Base-by-base conservation (phyloP, 2,797 vertebrate species). In the Sebastes hopkinsi region DNA sequence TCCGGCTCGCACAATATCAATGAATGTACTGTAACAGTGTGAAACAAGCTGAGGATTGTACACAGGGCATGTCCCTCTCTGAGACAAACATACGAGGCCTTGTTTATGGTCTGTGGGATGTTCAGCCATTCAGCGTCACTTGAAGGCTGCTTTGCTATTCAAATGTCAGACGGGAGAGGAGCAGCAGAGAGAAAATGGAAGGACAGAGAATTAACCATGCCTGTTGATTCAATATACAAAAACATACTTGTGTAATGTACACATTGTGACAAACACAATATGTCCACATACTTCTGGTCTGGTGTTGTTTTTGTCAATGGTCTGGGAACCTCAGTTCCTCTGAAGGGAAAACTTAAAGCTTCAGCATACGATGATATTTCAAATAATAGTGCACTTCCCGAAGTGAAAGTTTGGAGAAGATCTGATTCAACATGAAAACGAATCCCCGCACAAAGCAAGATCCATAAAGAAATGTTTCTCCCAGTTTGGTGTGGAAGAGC, bases 61-160 rank as follows among this genome's bases (percentile, higher is more conserved):
- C 67, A 60, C 76, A 38, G 79, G 75, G 56, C 72, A 73, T 69
- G 70, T 76, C 73, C 46, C 42, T 81, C 78, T 79, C 14, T 52
- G 82, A 42, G 72, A 85, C 74, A 88, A 87, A 92, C 89, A 94
- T 87, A 89, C 62, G 12, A 62, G 22, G 80, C 89, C 87, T 93
- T 94, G 92, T 93, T 92, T 90, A 83, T 72, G 65, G 66, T 75
- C 76, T 80, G 92, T 91, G 84, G 87, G 92, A 92, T 29, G 30
- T 30, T 8, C 30, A 30, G 85, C 84, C 87, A 78, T 89, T 81
- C 72, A 89, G 72, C 73, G 67, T 92, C 89, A 88, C 81, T 88
- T 2, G n/a, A 68, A 84, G 67, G 84, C 93, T 94, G 81, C 84
- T 96, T 96, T 96, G 95, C 90, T 90, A 95, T 94, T 95, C 95